Evolutionary conservation across 53 echinoderm and acorn worm genomes (phyloP), one percentile per base, ranked within the genome.

Genomic region (Antedon mediterranea): DNA sequence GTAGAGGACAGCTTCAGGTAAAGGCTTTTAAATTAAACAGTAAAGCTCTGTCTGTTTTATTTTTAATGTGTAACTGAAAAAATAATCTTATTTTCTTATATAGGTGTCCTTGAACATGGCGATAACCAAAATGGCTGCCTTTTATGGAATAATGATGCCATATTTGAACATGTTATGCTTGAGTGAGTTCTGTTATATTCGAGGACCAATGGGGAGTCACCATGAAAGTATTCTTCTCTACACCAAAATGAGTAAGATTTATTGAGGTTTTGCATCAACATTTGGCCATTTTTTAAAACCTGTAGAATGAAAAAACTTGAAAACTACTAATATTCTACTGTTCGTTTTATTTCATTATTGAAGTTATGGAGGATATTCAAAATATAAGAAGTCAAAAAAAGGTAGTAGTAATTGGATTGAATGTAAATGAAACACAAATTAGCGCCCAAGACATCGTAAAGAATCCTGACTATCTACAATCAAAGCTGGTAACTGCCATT

Each of bases 111-210:
- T 83, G 31, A 84, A 86, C 13, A 42, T 78, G 29, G 92, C 92
- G 11, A 18, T 97, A 0, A 82, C 88, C 34, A 86, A 82, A 41
- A 74, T 43, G 74, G 80, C 86, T 31, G 81, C 92, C 6, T 79
- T 97, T 13, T 97, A 97, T 84, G 98, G 98, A 37, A 74, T 80
- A 20, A 82, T 90, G 88, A 82, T 92, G 43, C 92, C 92, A 28
- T 92, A 97, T 80, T 80, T 97, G 33, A 83, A 76, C 34, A 77
- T 76, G 31, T 79, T 97, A 9, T 86, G 89, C 34, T 74, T 92
- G 14, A 84, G 92, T 82, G 88, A 97, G n/a, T 83, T 89, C 43
- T 92, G 87, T 78, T 97, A 97, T 81, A 87, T 97, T 34, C 78
- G 83, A 71, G 98, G 98, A 28, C 88, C 85, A 28, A 85, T 90